phyloP scores from a whole-genome alignment of 2,888 invertebrate species.

The Acronicta alni region DNA sequence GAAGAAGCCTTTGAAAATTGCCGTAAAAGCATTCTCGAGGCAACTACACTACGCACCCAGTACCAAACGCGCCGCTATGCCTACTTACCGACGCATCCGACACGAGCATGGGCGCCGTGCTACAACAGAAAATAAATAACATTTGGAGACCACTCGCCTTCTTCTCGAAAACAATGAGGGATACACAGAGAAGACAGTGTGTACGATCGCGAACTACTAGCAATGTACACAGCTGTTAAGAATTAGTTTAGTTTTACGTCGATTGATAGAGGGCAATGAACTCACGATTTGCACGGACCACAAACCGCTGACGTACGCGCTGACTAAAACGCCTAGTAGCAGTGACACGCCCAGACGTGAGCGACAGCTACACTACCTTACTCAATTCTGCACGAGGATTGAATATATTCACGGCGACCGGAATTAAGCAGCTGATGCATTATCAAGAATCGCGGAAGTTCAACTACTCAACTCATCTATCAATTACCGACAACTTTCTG shows the following conservation, averaged over 20 bases:
- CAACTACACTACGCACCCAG: conserved; percentile 24
- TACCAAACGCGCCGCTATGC: conserved; percentile 11
- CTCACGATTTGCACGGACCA: conserved; percentile 8
- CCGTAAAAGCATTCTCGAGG: conserved; percentile 28
- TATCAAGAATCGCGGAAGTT: conserved; percentile 42
- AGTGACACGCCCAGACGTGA: conserved; percentile 38
- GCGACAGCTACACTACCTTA: conserved; percentile 36
- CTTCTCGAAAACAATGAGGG: conserved; percentile 34
- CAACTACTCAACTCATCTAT: conserved; percentile 8
- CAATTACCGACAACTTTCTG: background rate
- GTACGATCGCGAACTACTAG: conserved; percentile 49
- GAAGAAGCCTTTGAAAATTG: conserved; percentile 40
- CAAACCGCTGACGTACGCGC: conserved; percentile 34
- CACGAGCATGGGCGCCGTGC: conserved; percentile 31
- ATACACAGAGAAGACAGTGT: too few relatives aligned
- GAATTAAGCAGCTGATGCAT: conserved; percentile 39
- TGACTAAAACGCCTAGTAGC: conserved; percentile 28
- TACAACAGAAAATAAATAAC: background rate
- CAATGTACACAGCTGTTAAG: conserved; percentile 38
- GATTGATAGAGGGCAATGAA: conserved; percentile 28
- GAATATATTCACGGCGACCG: conserved; percentile 34
- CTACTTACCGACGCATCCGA: conserved; percentile 48
- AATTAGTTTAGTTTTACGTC: too few relatives aligned
- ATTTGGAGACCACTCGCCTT: conserved; percentile 4
- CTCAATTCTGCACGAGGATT: conserved; percentile 40